Percentiles rank a stretch among this genome's conserved stretches.
phyloP scores from a whole-genome alignment of 2,797 vertebrate genomes.

The Manis pentadactyla region DNA sequence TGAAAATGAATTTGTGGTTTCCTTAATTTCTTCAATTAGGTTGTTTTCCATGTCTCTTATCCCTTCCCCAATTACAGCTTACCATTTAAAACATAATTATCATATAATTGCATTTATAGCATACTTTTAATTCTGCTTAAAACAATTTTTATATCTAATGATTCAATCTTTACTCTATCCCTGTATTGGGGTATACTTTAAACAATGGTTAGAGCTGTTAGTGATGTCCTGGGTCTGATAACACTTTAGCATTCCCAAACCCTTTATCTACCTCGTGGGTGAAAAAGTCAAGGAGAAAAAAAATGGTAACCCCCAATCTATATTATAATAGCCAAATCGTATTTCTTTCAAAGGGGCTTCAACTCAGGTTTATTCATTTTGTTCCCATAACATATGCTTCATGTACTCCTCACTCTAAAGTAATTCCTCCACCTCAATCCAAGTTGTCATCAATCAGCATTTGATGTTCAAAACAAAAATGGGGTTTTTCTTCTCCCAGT shows the following conservation, averaged over 20 bases:
- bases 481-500: background rate
- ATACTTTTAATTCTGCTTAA: conserved; percentile 12
- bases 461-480: background rate
- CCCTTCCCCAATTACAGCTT: background rate
- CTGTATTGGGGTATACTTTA: background rate
- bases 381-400: background rate
- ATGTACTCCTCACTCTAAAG: background rate
- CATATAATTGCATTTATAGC: background rate
- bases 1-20: conserved; percentile 14
- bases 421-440: background rate
- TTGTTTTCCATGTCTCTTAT: background rate
- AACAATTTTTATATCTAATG: background rate
- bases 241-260: background rate
- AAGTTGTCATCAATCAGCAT: background rate
- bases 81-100: background rate
- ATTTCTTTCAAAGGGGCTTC: background rate
- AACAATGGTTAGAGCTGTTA: background rate
- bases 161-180: background rate
- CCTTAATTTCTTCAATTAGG: background rate
- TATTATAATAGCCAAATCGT: background rate
- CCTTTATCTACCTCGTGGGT: background rate
- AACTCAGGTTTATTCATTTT: background rate
- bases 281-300: conserved; percentile 38
- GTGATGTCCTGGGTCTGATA: background rate
- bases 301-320: background rate